These are phyloP conservation scores for Drosophila barbarae DNA, from an alignment of 2,888 invertebrate species.

Conservation along the genomic window DNA sequence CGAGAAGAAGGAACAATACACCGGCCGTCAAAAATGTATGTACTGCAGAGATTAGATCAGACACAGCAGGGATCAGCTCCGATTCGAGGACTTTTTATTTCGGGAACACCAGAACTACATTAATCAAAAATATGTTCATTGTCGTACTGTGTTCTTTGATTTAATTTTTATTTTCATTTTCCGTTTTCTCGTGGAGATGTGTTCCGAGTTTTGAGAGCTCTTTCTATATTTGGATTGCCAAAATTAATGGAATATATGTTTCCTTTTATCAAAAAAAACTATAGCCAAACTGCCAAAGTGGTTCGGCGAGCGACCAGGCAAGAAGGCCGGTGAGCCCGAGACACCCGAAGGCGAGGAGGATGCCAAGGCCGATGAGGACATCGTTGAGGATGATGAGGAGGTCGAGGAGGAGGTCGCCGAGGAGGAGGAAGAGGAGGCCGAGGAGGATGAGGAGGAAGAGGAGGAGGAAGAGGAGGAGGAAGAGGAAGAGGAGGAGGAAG, in stretches of 20 bases:
- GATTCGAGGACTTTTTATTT: background rate
- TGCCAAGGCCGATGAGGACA: conserved; percentile 87
- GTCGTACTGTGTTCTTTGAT: conserved; percentile 55
- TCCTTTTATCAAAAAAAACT: background rate
- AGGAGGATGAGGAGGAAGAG: conserved; percentile 84
- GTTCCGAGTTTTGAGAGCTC: background rate
- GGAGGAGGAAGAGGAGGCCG: conserved; percentile 86
- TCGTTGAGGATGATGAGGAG: conserved; percentile 87
- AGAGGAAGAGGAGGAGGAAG: conserved; percentile 81
- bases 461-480: conserved; percentile 80
- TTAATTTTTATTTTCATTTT: conserved; percentile 4
- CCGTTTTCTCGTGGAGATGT: background rate
- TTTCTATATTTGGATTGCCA: background rate
- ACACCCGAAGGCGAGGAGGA: conserved; percentile 95
- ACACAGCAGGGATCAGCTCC: background rate
- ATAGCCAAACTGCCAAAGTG: conserved; percentile 95
- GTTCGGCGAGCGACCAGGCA: conserved; percentile 97
- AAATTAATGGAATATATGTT: background rate
- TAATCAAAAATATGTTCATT: conserved; percentile 50
- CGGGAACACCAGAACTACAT: conserved; percentile 44
- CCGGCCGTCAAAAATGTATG: conserved; percentile 94
- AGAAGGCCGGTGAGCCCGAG: conserved; percentile 92
- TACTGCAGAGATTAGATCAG: conserved; percentile 78
- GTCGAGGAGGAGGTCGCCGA: conserved; percentile 89
- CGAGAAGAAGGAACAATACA: conserved; percentile 92